Evolutionary conservation across 1,140 invertebrate genomes (phyloP).

Genomic region (Lamellibrachia luymesi): DNA sequence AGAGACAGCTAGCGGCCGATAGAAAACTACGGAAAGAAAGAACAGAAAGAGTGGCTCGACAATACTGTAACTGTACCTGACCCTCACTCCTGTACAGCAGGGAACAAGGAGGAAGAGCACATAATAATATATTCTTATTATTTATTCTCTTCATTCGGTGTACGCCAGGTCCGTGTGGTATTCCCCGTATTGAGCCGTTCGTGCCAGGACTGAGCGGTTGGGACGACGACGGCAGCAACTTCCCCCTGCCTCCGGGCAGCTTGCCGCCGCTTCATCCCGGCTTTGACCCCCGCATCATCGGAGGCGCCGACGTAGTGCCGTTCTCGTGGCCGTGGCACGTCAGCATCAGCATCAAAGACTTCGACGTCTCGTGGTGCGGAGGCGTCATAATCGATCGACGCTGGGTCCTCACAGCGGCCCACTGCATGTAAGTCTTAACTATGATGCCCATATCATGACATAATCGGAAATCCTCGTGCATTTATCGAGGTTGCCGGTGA

Average conservation of each 20-base stretch:
- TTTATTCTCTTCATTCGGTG: background rate
- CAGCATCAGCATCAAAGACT: background rate
- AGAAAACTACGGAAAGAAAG: too few species aligned
- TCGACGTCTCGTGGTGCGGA: background rate
- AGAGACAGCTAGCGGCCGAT: too few species aligned
- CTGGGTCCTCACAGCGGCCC: constrained; percentile 17
- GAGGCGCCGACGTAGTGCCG: background rate
- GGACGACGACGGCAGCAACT: background rate
- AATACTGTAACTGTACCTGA: too few species aligned
- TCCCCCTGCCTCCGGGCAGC: background rate
- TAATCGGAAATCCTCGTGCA: too few species aligned
- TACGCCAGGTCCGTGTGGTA: background rate
- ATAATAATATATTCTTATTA: background rate
- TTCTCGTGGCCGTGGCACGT: constrained; percentile 9
- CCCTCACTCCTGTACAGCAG: too few species aligned
- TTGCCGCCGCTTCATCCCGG: background rate
- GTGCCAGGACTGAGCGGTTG: background rate
- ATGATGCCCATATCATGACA: too few species aligned
- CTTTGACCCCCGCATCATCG: background rate
- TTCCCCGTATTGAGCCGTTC: background rate
- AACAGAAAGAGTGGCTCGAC: too few species aligned
- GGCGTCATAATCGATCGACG: background rate
- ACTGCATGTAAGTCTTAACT: constrained; percentile 7
- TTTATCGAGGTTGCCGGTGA: too few species aligned
- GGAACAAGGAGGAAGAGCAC: too few species aligned